Base-by-base conservation (phyloP, 2,113 vertebrate genomes). In the Myiozetetes cayanensis region DNA sequence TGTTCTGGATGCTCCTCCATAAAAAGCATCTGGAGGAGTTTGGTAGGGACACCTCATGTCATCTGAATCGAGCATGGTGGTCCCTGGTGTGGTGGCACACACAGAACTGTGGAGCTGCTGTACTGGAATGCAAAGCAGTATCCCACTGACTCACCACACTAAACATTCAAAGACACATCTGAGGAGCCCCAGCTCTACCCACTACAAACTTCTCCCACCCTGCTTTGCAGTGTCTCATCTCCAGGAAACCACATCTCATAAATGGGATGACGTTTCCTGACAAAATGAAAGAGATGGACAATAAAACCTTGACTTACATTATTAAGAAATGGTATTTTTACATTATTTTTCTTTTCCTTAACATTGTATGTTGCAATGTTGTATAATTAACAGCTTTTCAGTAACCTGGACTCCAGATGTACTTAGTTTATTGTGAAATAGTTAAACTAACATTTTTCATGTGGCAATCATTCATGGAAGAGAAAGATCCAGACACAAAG, bases 51-150 rank as follows among this genome's bases (percentile, higher is more conserved):
- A 76, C 31, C 61, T 75, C 74, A 1, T 0, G 19, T 8, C 53
- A 46, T 10, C 28, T 19, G 49, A 79, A 55, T 17, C 0, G 0
- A 82, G 82, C 66, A n/a, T 0, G 0, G 90, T 4, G 2, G 30
- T 82, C 47, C 35, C 28, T 41, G 72, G 23, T 23, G 19, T 9
- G 47, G 61, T 33, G 10, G 33, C 13, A 53, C 2, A 56, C 0
- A 0, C 0, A 0, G 52, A 52, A 17, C 35, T 12, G 6, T 14
- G 55, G 22, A 70, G 49, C 5, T 61, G 68, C 67, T 44, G 21
- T 6, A 4, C 35, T 41, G 55, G 44, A 74, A 86, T 11, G 21
- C 37, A 84, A 86, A 74, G 73, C 50, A n/a, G 35, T 12, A 28
- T 41, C 68, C 41, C 84, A 59, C 20, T 8, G 39, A 14, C 30